Conservation (phyloP, 2,113 vertebrate species). For the Salvelinus namaycush region DNA sequence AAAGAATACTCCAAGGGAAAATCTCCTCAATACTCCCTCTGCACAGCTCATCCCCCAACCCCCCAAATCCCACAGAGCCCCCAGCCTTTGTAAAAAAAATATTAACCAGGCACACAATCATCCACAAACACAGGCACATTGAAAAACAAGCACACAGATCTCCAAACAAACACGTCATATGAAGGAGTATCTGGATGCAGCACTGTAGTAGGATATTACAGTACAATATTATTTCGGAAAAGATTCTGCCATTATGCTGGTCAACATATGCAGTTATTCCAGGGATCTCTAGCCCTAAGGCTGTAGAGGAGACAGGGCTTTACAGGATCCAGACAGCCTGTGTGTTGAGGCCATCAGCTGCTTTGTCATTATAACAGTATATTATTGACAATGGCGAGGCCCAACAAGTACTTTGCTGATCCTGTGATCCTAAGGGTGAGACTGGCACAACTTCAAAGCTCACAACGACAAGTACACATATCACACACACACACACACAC, state of each 20-base stretch:
- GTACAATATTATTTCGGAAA: neutral
- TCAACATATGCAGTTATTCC: too few relatives aligned
- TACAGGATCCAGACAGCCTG: neutral
- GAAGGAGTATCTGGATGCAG: neutral
- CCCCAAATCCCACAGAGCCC: neutral
- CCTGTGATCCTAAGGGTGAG: neutral
- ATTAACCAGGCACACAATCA: neutral
- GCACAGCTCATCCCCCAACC: neutral
- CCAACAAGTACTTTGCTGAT: neutral
- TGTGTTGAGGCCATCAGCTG: neutral
- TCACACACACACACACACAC: neutral
- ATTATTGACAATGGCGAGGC: neutral
- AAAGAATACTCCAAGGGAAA: slow-evolving; percentile 17
- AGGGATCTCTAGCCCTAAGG: neutral
- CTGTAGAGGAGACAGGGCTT: neutral
- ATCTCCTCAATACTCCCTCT: slow-evolving; percentile 32
- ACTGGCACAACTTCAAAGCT: neutral
- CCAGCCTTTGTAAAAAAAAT: neutral
- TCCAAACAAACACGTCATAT: neutral
- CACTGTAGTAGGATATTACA: neutral
- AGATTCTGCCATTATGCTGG: neutral
- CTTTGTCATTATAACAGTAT: neutral
- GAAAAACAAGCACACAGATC: neutral
- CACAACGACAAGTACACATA: neutral
- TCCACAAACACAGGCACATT: neutral